Evolutionary conservation across 2,113 vertebrate species (phyloP), one percentile per base, ranked within the genome.

Genomic region (Jaculus jaculus): DNA sequence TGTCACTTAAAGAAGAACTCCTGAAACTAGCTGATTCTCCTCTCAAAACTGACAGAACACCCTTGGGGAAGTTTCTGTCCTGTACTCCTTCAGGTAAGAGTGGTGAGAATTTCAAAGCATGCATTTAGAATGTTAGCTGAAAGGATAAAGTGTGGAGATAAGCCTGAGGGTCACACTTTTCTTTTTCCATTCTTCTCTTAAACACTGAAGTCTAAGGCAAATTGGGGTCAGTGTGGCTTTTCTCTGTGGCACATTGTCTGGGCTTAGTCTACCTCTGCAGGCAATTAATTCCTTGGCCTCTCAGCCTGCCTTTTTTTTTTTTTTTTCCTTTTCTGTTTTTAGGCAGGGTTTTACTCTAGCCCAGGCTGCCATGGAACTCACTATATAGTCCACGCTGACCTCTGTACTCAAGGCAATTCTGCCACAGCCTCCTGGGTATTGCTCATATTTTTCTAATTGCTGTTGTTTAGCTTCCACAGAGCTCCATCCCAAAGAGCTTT

Each of bases 221-320:
- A 24, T 74, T 54, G 73, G 61, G 65, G 90, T 93, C 72, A 74
- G 65, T 54, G 65, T 69, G 84, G 93, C 82, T 89, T 89, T 93
- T 95, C 84, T 88, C 73, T 79, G 80, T 61, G 79, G 20, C 28
- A 63, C 91, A 93, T 51, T 91, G 97, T 96, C 95, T 95, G 93
- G 94, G 93, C 89, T 94, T 95, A 92, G 91, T 97, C 97, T 98
- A 98, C 97, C 97, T 98, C 96, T 97, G 97, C 97, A 98, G 97
- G 97, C 98, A 98, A 98, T 98, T 98, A 97, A 98, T 98, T 98
- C 97, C 97, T 96, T 97, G 97, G 97, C 97, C 97, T 98, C 97
- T 96, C 97, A 97, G 97, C 97, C 97, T 98, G 97, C 96, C 98
- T 98, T 97, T 97, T 97, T 97, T 96, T 47, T 6, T 47, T 47